A percentile compares a stretch with the other conserved stretches of the same genome.
These are phyloP conservation scores for Myiotriccus ornatus DNA, from an alignment of 2,797 vertebrate species.

Conservation along the genomic window DNA sequence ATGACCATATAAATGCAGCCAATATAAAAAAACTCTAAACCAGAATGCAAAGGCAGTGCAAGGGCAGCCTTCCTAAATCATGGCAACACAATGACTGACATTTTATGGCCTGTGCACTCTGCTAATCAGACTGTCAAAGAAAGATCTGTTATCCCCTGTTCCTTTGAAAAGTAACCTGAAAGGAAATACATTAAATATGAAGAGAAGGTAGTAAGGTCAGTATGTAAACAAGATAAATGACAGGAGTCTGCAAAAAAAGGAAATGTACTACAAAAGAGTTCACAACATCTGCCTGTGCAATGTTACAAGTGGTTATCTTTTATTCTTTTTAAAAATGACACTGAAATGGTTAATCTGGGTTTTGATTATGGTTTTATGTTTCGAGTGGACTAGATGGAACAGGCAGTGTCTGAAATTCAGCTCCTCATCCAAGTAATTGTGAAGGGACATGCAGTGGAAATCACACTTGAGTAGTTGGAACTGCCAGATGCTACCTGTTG, in stretches of 20 bases:
- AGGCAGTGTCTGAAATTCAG: not conserved
- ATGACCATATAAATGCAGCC: not conserved
- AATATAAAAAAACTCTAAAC: not conserved
- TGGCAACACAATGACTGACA: not conserved
- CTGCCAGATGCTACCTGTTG: not conserved
- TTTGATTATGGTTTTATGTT: not conserved
- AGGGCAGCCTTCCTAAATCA: not conserved
- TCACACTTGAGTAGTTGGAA: not conserved
- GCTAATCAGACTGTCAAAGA: not conserved
- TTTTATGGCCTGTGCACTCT: not conserved
- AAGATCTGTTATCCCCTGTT: not conserved
- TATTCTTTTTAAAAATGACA: not conserved
- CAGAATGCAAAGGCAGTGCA: not conserved
- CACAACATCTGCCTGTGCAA: not conserved
- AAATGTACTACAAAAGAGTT: not conserved
- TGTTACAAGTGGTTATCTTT: not conserved
- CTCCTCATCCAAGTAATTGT: not conserved
- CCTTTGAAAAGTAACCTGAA: not conserved
- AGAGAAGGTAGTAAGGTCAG: not conserved
- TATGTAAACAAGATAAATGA: not conserved
- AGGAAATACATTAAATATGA: not conserved
- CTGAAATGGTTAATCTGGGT: not conserved
- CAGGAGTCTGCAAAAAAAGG: not conserved
- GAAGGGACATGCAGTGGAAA: not conserved
- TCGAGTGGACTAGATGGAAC: not conserved